Base-by-base conservation (phyloP, 2,797 vertebrate genomes). In the Phrynocephalus vlangalii region DNA sequence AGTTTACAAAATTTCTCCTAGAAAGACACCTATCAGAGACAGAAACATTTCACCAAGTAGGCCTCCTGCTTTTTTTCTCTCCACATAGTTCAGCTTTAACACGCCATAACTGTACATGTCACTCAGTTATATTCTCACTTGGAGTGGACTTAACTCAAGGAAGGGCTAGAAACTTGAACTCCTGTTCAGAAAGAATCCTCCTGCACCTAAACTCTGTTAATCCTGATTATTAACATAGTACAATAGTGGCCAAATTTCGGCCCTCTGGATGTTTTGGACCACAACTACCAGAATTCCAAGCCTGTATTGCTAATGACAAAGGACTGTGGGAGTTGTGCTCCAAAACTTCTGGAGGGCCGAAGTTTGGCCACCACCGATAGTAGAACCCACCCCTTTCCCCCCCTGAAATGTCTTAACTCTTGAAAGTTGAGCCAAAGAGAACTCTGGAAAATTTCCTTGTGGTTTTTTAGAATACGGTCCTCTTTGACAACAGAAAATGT, bases 1-100 rank as follows among this genome's bases (percentile, higher is more conserved):
- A 84, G 50, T 84, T 88, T 7, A 4, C 66, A 79, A 77, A 79
- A 77, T 79, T 71, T 88, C 52, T 84, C 33, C 68, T 48, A 79
- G 67, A 79, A 8, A 70, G 50, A 44, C 13, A 11, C 22, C 76
- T 16, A 20, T 28, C 18, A 48, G 63, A 81, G 33, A 79, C 7
- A 79, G 18, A 73, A 80, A n/a, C 4, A 67, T n/a, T 48, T 81
- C n/a, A 48, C 22, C 70, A 50, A 81, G 66, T 44, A 68, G 28
- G 50, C 56, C 30, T 16, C n/a, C 48, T n/a, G 44, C 26, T 18
- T 13, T 75, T 67, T 77, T 5, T 44, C 5, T 44, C 38, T 44
- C 38, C 26, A 24, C 67, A 66, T 68, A 33, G 44, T 77, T 82
- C 77, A 8, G 52, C 15, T 76, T 77, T 38, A 22, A 2, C 66